phyloP scores from a whole-genome alignment of 1,140 invertebrate genomes.

The Tetragonula clypearis region DNA sequence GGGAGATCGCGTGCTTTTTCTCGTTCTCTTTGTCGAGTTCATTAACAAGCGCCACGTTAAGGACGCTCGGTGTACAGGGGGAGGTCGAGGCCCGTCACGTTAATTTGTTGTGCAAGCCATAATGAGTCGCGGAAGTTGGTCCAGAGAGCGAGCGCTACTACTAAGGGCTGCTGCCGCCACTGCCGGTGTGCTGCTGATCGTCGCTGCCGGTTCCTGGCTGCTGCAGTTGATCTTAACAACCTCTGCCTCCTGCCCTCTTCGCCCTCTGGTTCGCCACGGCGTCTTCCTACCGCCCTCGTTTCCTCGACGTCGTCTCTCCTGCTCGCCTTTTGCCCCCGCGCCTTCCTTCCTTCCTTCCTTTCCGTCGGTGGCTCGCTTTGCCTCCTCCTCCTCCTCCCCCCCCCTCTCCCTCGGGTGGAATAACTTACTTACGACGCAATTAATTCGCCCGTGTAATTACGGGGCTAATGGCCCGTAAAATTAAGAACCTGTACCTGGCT shows the following conservation, averaged over 20 bases:
- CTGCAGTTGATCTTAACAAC: constrained; percentile 63
- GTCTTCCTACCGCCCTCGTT: not conserved
- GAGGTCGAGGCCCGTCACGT: constrained; percentile 50
- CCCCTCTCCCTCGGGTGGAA: constrained; percentile 57
- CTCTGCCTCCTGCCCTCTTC: constrained; percentile 38
- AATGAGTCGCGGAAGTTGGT: constrained; percentile 57
- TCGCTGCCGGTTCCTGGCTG: constrained; percentile 29
- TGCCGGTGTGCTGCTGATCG: constrained; percentile 4
- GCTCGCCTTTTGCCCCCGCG: not conserved
- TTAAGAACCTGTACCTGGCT: constrained; percentile 73
- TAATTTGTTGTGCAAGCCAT: constrained; percentile 58
- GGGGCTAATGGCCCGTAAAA: constrained; percentile 75
- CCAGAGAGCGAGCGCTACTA: constrained; percentile 36
- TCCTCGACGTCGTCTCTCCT: not conserved
- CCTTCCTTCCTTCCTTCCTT: constrained; percentile 1
- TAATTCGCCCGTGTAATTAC: constrained; percentile 77
- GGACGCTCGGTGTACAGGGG: constrained; percentile 39
- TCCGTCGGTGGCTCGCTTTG: constrained; percentile 38
- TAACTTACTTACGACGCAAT: constrained; percentile 76
- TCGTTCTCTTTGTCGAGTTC: constrained; percentile 54
- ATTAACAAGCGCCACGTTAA: constrained; percentile 56
- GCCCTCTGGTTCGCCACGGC: not conserved
- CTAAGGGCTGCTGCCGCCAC: constrained; percentile 37
- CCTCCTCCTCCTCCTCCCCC: not conserved
- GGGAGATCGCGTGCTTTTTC: constrained; percentile 51